Evolutionary conservation across 2,113 vertebrate species (phyloP), one percentile per base, ranked within the genome.

Genomic region (Conger conger): DNA sequence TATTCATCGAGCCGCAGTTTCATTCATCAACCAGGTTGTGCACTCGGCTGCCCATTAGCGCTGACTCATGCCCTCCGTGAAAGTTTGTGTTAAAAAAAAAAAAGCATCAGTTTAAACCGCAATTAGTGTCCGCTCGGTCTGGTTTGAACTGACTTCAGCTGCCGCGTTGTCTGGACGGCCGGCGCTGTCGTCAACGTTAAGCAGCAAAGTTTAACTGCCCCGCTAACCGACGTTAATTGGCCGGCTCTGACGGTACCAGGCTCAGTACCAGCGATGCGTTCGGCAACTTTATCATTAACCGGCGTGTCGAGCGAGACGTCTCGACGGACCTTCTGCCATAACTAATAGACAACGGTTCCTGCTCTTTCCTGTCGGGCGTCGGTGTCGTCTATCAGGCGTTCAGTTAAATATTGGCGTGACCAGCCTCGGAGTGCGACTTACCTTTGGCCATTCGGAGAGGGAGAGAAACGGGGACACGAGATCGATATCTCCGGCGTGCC

Each of bases 361-460:
- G n/a, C n/a, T n/a, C n/a, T n/a, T n/a, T n/a, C 54, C 57, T 63
- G 5, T 63, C 57, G 11, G 57, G 57, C 27, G 57, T 63, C 11
- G 9, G 4, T 63, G 57, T 63, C 11, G 9, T 1, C 68, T 73
- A 73, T 73, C 68, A 73, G 68, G 1, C 0, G 27, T 73, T 73
- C 68, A 73, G 68, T 73, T 73, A 73, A 73, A 73, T 73, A 73
- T 73, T 73, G 68, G 68, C 33, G n/a, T 73, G 15, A n/a, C 7
- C 27, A 1, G 5, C 20, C 23, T 20, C 4, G 7, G 60, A 68
- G 60, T 27, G 27, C 3, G 27, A 4, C 68, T n/a, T 73, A 33
- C 68, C 68, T 30, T 73, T 73, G 68, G 27, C 6, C 68, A 73
- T 33, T 73, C n/a, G 68, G 30, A 33, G 68, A 73, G 68, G 68